Percentiles rank a stretch among this genome's conserved stretches.
These are phyloP conservation scores for Pseudococcus viburni DNA, from an alignment of 2,888 invertebrate genomes.

Conservation along the genomic window DNA sequence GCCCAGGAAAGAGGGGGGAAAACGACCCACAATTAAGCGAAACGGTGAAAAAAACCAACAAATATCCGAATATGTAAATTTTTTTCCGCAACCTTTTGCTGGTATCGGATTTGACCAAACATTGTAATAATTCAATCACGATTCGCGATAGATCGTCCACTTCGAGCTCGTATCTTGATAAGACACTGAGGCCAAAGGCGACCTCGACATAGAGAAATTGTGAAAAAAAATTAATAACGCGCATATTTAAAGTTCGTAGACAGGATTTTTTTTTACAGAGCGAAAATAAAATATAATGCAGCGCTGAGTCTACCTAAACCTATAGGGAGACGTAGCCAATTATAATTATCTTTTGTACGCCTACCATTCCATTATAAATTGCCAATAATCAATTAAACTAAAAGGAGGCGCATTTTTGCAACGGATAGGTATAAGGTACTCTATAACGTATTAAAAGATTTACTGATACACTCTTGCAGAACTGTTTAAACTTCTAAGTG, in stretches of 20 bases:
- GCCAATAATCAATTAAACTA: conserved; percentile 54
- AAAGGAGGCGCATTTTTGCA: conserved; percentile 55
- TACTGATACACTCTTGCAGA: conserved; percentile 49
- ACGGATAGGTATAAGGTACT: conserved; percentile 8
- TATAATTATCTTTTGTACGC: conserved; percentile 54
- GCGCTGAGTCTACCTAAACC: neutral
- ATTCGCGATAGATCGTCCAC: conserved; percentile 19
- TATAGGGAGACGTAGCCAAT: conserved; percentile 1
- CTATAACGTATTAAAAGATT: conserved; percentile 52
- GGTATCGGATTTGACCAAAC: neutral
- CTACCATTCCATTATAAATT: conserved; percentile 52
- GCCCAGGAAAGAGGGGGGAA: neutral
- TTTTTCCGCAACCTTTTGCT: neutral
- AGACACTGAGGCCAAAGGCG: conserved; percentile 27
- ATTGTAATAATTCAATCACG: conserved; percentile 57
- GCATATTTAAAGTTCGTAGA: neutral
- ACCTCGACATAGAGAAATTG: neutral
- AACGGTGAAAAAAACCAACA: neutral
- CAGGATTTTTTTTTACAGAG: neutral
- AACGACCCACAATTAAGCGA: neutral
- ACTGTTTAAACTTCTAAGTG: conserved; percentile 59
- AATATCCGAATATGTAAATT: conserved; percentile 51
- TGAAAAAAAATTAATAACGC: conserved; percentile 42
- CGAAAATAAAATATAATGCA: conserved; percentile 7
- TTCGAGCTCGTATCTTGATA: conserved; percentile 26